Conservation (phyloP, 2,888 invertebrate species). For the Drosophila suboccidentalis region DNA sequence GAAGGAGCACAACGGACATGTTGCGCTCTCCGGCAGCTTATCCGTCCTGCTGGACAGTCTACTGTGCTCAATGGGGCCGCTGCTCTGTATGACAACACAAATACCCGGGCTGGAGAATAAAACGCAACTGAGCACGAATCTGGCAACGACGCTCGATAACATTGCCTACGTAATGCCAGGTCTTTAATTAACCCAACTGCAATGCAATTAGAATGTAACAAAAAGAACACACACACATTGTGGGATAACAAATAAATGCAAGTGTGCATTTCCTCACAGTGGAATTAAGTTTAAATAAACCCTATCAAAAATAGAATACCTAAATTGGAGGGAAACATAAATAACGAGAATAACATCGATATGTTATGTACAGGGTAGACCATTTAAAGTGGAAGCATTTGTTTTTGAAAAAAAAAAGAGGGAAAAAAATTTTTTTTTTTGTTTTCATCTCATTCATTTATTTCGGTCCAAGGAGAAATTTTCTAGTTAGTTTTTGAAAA, state of each 20-base stretch:
- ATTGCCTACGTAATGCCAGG: conserved; percentile 98
- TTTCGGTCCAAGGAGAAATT: too few species aligned
- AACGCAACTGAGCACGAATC: conserved; percentile 87
- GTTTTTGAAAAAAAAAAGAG: too few species aligned
- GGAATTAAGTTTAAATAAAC: conserved; percentile 14
- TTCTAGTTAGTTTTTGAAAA: too few species aligned
- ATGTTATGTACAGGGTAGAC: too few species aligned
- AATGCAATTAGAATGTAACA: neutral
- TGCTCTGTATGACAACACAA: conserved; percentile 94
- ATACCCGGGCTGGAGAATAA: conserved; percentile 91
- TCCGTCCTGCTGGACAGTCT: conserved; percentile 97
- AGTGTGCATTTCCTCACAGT: conserved; percentile 10
- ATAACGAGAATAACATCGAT: too few species aligned
- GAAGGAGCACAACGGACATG: conserved; percentile 97
- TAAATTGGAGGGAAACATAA: too few species aligned
- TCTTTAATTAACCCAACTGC: conserved; percentile 86
- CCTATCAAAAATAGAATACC: conserved; percentile 1
- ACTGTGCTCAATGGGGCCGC: conserved; percentile 95
- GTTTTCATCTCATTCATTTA: too few species aligned
- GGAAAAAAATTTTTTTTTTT: too few species aligned
- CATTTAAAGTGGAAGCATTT: too few species aligned
- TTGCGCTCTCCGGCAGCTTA: conserved; percentile 97
- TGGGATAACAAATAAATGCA: too few species aligned
- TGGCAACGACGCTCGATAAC: conserved; percentile 93
- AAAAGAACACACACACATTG: too few species aligned